Percentiles rank a stretch among this genome's conserved stretches.
These are phyloP conservation scores for Heliconius eleuchia DNA, from an alignment of 1,140 invertebrate species.

Conservation along the genomic window DNA sequence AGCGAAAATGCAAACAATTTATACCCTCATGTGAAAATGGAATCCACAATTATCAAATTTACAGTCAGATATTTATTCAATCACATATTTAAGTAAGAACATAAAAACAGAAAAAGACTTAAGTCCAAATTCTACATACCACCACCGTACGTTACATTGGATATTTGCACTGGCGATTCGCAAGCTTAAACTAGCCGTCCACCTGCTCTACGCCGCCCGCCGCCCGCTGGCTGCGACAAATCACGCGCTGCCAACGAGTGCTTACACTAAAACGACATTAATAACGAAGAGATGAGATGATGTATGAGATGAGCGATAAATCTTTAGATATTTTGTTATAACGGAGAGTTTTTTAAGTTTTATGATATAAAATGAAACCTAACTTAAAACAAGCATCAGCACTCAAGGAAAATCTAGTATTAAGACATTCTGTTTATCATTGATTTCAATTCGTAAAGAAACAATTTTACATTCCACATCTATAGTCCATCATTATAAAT, in stretches of 20 bases:
- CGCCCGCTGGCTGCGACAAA: conserved; percentile 20
- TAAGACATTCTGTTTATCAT: too few species aligned
- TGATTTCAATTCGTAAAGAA: too few species aligned
- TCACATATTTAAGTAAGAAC: not conserved
- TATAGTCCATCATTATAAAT: not conserved
- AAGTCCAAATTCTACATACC: not conserved
- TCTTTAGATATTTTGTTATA: not conserved
- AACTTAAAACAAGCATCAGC: too few species aligned
- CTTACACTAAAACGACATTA: not conserved
- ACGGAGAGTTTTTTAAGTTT: too few species aligned
- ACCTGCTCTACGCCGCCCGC: conserved; percentile 13
- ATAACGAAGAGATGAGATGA: not conserved
- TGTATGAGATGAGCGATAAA: not conserved
- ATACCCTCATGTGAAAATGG: too few species aligned
- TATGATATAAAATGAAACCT: too few species aligned
- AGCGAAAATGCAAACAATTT: too few species aligned
- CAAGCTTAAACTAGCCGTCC: conserved; percentile 52
- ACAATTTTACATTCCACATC: too few species aligned
- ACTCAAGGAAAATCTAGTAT: too few species aligned
- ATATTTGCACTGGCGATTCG: conserved; percentile 49
- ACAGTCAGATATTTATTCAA: too few species aligned
- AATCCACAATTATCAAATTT: too few species aligned
- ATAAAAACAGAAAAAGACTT: not conserved
- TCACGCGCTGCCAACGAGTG: conserved; percentile 22
- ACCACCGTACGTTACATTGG: conserved; percentile 41